phyloP scores from a whole-genome alignment of 2,888 invertebrate genomes.

The Tanytarsus gracilentus region DNA sequence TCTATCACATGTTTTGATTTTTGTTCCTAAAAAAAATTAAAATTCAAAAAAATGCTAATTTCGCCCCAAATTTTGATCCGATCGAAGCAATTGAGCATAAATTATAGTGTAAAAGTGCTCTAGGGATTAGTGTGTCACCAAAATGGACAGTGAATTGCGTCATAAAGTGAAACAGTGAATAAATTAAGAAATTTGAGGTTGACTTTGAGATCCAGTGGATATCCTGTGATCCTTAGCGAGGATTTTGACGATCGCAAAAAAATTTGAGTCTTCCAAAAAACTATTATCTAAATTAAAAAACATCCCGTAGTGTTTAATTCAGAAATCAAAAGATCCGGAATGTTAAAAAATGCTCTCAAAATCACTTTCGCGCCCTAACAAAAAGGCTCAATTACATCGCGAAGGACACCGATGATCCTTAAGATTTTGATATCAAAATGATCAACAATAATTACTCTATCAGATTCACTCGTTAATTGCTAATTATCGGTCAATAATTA shows the following conservation, averaged over 20 bases:
- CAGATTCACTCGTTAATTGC: not conserved
- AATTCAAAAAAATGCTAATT: conserved; percentile 19
- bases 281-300: not conserved
- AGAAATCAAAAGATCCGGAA: conserved; percentile 1
- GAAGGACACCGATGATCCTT: not conserved
- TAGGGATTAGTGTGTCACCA: not conserved
- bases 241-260: not conserved
- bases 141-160: not conserved
- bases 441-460: not conserved
- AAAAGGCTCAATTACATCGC: not conserved
- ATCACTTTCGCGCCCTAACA: not conserved
- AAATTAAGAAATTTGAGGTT: conserved; percentile 5
- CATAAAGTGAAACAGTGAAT: not conserved
- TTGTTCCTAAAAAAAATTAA: conserved; percentile 16
- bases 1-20: too few species aligned
- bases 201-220: not conserved
- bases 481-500: conserved; percentile 6
- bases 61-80: conserved; percentile 24
- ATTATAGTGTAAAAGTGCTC: conserved; percentile 8
- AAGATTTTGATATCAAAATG: not conserved
- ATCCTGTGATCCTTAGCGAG: not conserved
- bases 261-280: not conserved
- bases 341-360: conserved; percentile 21
- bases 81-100: conserved; percentile 10
- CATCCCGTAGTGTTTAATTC: conserved; percentile 11